Base-by-base conservation (phyloP, 2,888 invertebrate genomes). In the Hirtodrosophila confusa region DNA sequence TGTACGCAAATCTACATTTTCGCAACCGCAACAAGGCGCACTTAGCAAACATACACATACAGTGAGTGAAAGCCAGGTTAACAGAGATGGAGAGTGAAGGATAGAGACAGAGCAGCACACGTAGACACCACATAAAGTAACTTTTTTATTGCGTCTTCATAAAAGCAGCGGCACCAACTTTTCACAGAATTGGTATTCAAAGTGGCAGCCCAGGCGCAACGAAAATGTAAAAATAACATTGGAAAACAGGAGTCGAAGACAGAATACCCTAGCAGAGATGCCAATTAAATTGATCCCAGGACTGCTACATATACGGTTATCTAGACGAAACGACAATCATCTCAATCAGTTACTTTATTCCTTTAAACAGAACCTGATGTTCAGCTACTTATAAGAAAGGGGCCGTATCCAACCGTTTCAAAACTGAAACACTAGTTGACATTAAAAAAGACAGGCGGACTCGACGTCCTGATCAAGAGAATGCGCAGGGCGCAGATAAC, bases 111-210 rank as follows among this genome's bases (percentile, higher is more conserved):
- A 8, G 24, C 3, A 6, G 53, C 75, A 64, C 82, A 85, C 82
- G 75, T 77, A 85, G 77, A 79, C 65, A 56, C 63, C 63, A 70
- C 70, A 82, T 82, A 82, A 82, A 85, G 82, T 85, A 83, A 85
- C 86, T 85, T 85, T 82, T 83, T 85, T 75, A 75, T 85, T 85
- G 79, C 75, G 77, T 77, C 77, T 83, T 82, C 82, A 80, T 79
- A 77, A 82, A 79, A 79, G 69, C 80, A 68, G 58, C 62, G 61
- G 55, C 53, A 66, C 51, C 71, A 77, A 72, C 68, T 77, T 85
- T 82, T 62, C 70, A 75, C 85, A 57, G 80, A 78, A 86, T 86
- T 84, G 77, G 77, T 84, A 85, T 85, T 84, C 86, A 85, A 85
- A 86, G 79, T 80, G 79, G 84, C 80, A 75, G 71, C 60, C 60